phyloP scores from a whole-genome alignment of 2,113 vertebrate genomes.

The Tauraco erythrolophus region DNA sequence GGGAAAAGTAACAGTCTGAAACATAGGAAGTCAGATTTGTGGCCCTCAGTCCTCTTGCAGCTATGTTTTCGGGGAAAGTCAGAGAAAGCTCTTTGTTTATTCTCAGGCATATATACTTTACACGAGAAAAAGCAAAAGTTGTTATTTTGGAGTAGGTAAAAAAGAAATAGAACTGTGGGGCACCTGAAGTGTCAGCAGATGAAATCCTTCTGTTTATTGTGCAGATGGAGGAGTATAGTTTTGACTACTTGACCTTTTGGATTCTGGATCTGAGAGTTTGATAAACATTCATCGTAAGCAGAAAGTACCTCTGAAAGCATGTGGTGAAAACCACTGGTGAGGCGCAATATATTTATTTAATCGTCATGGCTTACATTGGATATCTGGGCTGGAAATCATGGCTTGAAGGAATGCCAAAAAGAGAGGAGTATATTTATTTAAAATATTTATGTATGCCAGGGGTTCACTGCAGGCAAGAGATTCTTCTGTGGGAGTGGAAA shows the following conservation, averaged over 20 bases:
- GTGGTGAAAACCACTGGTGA: not conserved
- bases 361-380: not conserved
- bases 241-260: constrained; percentile 34
- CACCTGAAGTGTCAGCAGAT: not conserved
- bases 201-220: constrained; percentile 36
- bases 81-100: not conserved
- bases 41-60: not conserved
- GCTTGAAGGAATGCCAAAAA: constrained; percentile 7
- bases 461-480: not conserved
- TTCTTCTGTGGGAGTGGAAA: not conserved
- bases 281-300: not conserved
- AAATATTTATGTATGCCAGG: constrained; percentile 29
- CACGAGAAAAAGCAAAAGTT: not conserved
- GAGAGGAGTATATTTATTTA: not conserved
- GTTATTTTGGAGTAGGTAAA: not conserved
- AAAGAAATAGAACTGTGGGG: not conserved
- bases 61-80: not conserved
- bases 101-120: not conserved
- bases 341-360: constrained; percentile 35
- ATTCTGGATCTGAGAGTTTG: constrained; percentile 18
- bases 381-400: not conserved
- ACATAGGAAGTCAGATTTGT: not conserved
- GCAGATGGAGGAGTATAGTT: not conserved
- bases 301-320: not conserved
- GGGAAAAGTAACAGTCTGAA: not conserved